Evolutionary conservation across 2,888 invertebrate genomes (phyloP).

Genomic region (Leptinotarsa juncta): DNA sequence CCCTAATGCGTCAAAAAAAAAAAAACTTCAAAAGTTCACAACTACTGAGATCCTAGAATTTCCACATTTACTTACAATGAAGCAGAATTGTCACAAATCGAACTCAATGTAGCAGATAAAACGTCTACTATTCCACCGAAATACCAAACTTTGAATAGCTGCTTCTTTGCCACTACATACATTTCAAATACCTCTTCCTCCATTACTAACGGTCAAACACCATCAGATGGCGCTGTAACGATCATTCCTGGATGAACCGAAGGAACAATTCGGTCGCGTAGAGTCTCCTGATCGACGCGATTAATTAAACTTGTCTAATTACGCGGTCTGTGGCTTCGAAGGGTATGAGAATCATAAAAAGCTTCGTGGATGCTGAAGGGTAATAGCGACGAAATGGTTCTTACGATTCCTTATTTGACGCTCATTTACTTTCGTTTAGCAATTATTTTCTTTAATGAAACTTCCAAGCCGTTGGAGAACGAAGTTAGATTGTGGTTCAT

Average conservation of each 20-base stretch:
- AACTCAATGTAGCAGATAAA: no score
- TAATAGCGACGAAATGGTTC: slow-evolving; percentile 14
- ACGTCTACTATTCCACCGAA: neutral
- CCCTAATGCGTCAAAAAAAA: no score
- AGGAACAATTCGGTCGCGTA: neutral
- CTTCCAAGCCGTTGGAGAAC: slow-evolving; percentile 12
- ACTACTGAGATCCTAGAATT: no score
- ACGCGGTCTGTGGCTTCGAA: slow-evolving; percentile 20
- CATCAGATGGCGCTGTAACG: slow-evolving; percentile 3
- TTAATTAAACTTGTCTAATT: slow-evolving; percentile 20
- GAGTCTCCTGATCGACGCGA: slow-evolving; percentile 11
- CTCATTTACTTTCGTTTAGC: slow-evolving; percentile 21
- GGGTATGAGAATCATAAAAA: slow-evolving; percentile 18
- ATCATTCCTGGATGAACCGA: slow-evolving; percentile 1
- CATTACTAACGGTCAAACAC: slow-evolving; percentile 7
- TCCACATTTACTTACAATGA: no score
- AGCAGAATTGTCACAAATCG: no score
- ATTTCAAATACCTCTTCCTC: neutral
- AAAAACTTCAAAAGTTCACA: no score
- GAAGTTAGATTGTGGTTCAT: slow-evolving; percentile 6
- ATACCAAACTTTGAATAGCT: neutral
- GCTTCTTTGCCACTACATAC: neutral
- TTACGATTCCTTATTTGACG: slow-evolving; percentile 21
- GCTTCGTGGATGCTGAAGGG: slow-evolving; percentile 14
- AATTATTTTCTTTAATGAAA: slow-evolving; percentile 18